Base-by-base conservation (phyloP, 2,888 invertebrate genomes). In the Drosophila subquinaria region DNA sequence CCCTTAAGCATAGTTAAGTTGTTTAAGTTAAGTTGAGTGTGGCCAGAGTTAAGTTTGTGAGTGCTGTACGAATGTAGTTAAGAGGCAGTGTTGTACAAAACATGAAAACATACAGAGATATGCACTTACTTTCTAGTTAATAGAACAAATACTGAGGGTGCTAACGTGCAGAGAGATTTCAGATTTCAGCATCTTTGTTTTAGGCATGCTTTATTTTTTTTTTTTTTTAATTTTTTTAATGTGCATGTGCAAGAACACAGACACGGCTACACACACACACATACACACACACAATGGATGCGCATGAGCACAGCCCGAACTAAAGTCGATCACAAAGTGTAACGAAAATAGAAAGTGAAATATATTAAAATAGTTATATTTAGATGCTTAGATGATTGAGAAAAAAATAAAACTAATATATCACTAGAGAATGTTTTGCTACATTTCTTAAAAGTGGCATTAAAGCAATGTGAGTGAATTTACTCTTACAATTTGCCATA, bases 121-220 rank as follows among this genome's bases (percentile, higher is more conserved):
- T 85, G 76, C 85, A 84, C 88, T 88, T 88, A 84, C 88, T 73
- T 88, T 79, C 82, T 85, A 85, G 50, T 73, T 66, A 59, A 61
- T 68, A 64, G 66, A 72, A 77, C 63, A 72, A 70, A 52, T 77
- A 67, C 53, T 80, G 73, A 59, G 80, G 71, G 78, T 82, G 82
- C 74, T 82, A 71, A 82, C 84, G 84, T 84, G 88, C 88, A 84
- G 71, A 78, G 79, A 69, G 79, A 61, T 63, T 57, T 76, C 73
- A 71, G 56, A 42, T 42, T 40, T 65, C 27, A 56, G 48, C 81
- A 62, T 84, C 77, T 64, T 76, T 64, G 51, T 59, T 52, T 64
- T 75, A 69, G 69, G 69, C 80, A 74, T 79, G 76, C 76, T 52
- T 15, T 15, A 20, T 56, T 52, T 15, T 15, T 27, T 56, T 52